Conservation (phyloP, 2,797 vertebrate species). For the Poeciliopsis gracilis region DNA sequence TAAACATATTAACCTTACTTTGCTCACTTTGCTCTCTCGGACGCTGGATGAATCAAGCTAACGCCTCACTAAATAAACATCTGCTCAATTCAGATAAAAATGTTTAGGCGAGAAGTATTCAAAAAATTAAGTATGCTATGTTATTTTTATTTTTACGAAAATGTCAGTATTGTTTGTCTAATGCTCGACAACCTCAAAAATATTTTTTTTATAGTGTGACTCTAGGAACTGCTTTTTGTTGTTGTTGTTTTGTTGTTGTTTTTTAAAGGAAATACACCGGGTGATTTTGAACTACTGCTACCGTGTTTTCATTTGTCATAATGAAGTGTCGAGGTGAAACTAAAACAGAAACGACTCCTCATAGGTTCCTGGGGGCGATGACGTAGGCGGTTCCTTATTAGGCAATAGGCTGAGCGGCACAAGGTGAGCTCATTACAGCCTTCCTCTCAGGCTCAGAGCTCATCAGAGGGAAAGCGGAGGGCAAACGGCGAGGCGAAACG, state of each 20-base stretch:
- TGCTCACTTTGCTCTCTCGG: neutral
- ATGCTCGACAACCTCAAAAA: neutral
- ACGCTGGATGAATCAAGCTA: neutral
- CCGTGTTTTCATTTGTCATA: neutral
- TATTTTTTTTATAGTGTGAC: neutral
- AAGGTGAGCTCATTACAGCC: constrained; percentile 82
- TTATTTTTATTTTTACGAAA: neutral
- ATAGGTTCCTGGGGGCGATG: constrained; percentile 80
- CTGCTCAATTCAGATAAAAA: neutral
- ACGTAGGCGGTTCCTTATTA: constrained; percentile 81
- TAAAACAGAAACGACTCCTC: constrained; percentile 51
- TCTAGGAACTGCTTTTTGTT: neutral
- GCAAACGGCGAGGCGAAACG: constrained; percentile 27
- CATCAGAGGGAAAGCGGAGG: constrained; percentile 36
- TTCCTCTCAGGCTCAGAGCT: constrained; percentile 38
- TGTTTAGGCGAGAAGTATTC: neutral
- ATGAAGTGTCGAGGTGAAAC: constrained; percentile 9
- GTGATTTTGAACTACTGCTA: neutral
- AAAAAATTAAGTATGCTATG: neutral
- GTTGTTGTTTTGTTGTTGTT: no score
- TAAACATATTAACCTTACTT: neutral
- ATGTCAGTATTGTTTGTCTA: neutral
- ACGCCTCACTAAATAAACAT: neutral
- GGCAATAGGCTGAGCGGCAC: constrained; percentile 78
- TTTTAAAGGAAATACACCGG: no score